Conservation (phyloP, 1,140 invertebrate genomes). For the Patella vulgata region DNA sequence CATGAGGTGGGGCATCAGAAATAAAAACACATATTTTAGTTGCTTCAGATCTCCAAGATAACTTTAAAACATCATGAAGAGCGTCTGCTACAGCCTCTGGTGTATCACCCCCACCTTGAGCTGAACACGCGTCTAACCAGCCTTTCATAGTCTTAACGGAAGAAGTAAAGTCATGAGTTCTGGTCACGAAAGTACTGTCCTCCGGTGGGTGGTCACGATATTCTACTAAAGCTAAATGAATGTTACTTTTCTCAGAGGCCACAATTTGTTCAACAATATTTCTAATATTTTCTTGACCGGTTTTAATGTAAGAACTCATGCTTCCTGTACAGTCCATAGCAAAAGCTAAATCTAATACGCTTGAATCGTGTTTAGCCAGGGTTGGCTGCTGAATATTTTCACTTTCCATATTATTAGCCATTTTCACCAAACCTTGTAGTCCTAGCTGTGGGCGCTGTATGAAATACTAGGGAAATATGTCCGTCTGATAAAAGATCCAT, state of each 20-base stretch:
- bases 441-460: too few species aligned
- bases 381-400: slow-evolving; percentile 24
- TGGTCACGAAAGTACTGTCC: slow-evolving; percentile 49
- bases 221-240: slow-evolving; percentile 53
- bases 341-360: slow-evolving; percentile 52
- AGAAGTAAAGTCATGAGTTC: slow-evolving; percentile 54
- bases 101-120: slow-evolving; percentile 53
- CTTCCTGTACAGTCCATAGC: slow-evolving; percentile 58
- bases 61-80: slow-evolving; percentile 50
- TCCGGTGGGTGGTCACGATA: slow-evolving; percentile 59
- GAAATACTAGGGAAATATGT: too few species aligned
- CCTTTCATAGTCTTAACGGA: slow-evolving; percentile 47
- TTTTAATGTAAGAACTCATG: slow-evolving; percentile 55
- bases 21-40: slow-evolving; percentile 59
- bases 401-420: too few species aligned
- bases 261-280: slow-evolving; percentile 57
- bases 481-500: too few species aligned
- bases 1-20: slow-evolving; percentile 58
- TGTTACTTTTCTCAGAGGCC: slow-evolving; percentile 48
- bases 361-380: slow-evolving; percentile 37
- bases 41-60: slow-evolving; percentile 50
- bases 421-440: too few species aligned
- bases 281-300: slow-evolving; percentile 49
- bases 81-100: slow-evolving; percentile 60
- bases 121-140: slow-evolving; percentile 45